Base-by-base conservation (phyloP, 2,113 vertebrate species). In the Octodon degus region DNA sequence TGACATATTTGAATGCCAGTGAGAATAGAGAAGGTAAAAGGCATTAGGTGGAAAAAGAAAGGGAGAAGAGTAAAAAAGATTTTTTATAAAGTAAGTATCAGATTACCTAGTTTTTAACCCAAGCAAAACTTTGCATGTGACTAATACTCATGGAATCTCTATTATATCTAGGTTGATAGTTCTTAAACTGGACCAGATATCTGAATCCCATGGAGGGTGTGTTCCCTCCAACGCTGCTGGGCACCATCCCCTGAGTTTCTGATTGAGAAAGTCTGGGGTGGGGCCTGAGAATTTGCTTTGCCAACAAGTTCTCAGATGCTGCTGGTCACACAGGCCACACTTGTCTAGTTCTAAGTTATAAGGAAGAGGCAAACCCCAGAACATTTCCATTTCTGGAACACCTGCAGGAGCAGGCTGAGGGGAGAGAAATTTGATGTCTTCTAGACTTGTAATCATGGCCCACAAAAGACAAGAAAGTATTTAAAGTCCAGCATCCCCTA, bases 261-360 rank as follows among this genome's bases (percentile, higher is more conserved):
- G 96, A 90, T 91, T 97, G 85, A 89, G 94, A 96, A 91, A 94
- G 76, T 47, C 90, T 96, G 65, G 87, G 88, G 81, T 0, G 24
- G 53, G 87, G 76, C 93, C 89, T 95, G 84, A 81, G 87, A 96
- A 96, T 79, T 80, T 81, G 70, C 58, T 43, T 89, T 30, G 65
- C 60, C 87, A 53, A 65, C 76, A 94, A 76, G 82, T 93, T 91
- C 17, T 58, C 68, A 72, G 27, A 37, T 83, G 40, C 83, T 32
- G 0, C 32, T 65, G 19, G 50, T 90, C 65, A 65, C 30, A 76
- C 37, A 90, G 60, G 82, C 55, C 47, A 81, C 32, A 70, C 68
- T 84, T 67, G 20, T 76, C 68, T 50, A 81, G 83, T 47, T 77
- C 50, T 94, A 27, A 60, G 68, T 93, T 77, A 65, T 86, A 70